These are phyloP conservation scores for Lagopus leucura DNA, from an alignment of 2,113 vertebrate species.

Conservation along the genomic window DNA sequence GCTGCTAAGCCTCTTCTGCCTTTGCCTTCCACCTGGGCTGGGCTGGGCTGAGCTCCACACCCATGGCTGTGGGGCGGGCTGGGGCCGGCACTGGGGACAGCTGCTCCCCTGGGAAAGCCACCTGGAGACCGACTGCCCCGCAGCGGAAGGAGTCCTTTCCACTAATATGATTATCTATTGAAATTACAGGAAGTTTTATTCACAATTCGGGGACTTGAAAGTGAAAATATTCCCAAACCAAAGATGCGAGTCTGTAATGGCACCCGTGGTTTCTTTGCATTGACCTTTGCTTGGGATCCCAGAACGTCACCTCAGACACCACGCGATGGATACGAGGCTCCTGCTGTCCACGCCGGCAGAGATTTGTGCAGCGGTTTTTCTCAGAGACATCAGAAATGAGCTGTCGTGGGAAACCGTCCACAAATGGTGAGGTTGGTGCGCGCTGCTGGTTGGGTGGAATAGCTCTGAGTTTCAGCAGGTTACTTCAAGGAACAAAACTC, in stretches of 20 bases:
- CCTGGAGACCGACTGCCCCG: not conserved
- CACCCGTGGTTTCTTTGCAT: not conserved
- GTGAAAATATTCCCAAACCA: not conserved
- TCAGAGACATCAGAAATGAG: not conserved
- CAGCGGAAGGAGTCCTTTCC: not conserved
- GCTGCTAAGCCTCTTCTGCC: not conserved
- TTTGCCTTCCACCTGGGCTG: not conserved
- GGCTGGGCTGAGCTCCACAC: not conserved
- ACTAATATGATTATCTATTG: not conserved
- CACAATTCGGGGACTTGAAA: not conserved
- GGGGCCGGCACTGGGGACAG: not conserved
- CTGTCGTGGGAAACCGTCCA: not conserved
- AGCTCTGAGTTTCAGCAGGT: not conserved
- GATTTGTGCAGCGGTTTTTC: not conserved
- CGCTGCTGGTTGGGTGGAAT: not conserved
- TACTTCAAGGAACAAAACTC: not conserved
- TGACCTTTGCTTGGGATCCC: not conserved
- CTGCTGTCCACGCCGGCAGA: not conserved
- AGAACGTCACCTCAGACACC: not conserved
- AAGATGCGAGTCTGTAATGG: not conserved
- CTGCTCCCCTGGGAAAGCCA: not conserved
- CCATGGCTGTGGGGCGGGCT: too few relatives aligned
- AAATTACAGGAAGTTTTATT: not conserved
- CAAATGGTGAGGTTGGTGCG: accelerated
- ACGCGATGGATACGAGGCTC: not conserved